phyloP scores from a whole-genome alignment of 2,113 vertebrate species.

The Electrona antarctica region DNA sequence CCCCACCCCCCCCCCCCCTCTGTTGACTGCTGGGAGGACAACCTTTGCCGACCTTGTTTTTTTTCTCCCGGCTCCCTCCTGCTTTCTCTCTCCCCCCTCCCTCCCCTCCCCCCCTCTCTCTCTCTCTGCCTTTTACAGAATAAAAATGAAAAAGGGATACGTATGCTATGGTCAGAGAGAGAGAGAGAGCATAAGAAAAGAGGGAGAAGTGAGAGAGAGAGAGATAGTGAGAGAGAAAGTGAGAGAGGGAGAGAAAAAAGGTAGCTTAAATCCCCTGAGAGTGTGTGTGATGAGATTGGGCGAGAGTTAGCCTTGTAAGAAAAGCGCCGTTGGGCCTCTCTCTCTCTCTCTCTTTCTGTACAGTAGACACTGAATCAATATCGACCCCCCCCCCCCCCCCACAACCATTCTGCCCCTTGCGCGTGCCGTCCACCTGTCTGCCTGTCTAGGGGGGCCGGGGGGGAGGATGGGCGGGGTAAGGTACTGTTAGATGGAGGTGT shows the following conservation, averaged over 20 bases:
- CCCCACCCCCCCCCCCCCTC: constrained; percentile 39
- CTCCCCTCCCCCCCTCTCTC: no score
- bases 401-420: constrained; percentile 47
- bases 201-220: not conserved
- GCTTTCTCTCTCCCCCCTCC: no score
- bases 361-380: constrained; percentile 78
- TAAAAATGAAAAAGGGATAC: constrained; percentile 73
- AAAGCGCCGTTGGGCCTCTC: constrained; percentile 64
- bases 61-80: constrained; percentile 21
- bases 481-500: constrained; percentile 32
- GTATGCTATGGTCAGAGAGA: constrained; percentile 36
- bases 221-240: not conserved
- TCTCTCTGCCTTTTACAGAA: constrained; percentile 57
- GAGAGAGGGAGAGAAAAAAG: constrained; percentile 27
- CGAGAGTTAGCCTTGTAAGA: constrained; percentile 74
- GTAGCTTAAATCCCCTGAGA: constrained; percentile 58
- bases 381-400: constrained; percentile 32
- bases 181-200: not conserved
- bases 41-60: constrained; percentile 75
- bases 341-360: constrained; percentile 44
- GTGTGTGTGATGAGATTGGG: constrained; percentile 69
- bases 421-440: constrained; percentile 69
- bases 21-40: constrained; percentile 73
- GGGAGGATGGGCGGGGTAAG: constrained; percentile 5
- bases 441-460: constrained; percentile 22